A percentile compares a stretch with the other conserved stretches of the same genome.
Evolutionary conservation across 2,113 vertebrate species (phyloP).

Genomic region (Halichoerus grypus): DNA sequence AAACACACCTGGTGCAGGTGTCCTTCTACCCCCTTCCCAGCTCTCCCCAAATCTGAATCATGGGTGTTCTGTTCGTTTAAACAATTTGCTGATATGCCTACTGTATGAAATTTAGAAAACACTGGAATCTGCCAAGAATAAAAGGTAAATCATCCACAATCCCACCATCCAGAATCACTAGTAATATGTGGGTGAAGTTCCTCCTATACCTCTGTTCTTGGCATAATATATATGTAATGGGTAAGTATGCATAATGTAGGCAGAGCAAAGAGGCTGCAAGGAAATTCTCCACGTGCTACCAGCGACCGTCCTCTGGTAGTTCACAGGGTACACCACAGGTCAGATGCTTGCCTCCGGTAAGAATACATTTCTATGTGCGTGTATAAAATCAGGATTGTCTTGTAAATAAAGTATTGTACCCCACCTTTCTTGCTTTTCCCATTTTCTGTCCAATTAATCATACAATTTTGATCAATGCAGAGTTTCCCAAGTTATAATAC

Average conservation of each 20-base stretch:
- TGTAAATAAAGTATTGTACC: not conserved
- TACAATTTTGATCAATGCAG: not conserved
- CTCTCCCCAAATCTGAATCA: not conserved
- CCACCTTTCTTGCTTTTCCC: not conserved
- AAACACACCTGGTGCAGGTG: not conserved
- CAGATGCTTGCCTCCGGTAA: not conserved
- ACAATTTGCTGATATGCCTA: not conserved
- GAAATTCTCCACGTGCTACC: not conserved
- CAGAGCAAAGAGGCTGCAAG: not conserved
- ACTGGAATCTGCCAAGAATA: not conserved
- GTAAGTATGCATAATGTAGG: not conserved
- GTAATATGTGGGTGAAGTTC: not conserved
- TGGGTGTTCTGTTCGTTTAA: not conserved
- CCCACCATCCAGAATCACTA: not conserved
- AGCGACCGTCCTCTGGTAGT: not conserved
- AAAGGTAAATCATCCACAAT: not conserved
- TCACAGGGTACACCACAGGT: accelerated
- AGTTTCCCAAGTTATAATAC: not conserved
- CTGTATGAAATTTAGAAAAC: not conserved
- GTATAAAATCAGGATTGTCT: not conserved
- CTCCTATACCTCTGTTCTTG: not conserved
- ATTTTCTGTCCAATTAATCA: not conserved
- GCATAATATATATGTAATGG: not conserved
- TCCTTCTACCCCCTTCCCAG: not conserved
- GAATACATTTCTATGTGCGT: not conserved